Percentiles rank a stretch among this genome's conserved stretches.
These are phyloP conservation scores for Pantelozetes paolii DNA, from an alignment of 2,888 invertebrate genomes.

Conservation along the genomic window DNA sequence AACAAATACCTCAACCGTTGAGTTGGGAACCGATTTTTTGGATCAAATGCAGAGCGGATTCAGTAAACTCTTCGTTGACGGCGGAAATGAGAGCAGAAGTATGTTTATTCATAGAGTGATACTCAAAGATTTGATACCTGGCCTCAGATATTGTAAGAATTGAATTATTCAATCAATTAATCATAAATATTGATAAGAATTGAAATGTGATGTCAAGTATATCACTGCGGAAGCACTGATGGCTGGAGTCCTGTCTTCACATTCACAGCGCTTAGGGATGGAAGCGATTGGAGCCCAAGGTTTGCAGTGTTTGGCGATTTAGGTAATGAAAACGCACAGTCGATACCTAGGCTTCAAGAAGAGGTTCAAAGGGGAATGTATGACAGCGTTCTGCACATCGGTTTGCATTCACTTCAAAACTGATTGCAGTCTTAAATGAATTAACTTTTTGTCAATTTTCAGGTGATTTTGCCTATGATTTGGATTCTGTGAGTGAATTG, in stretches of 20 bases:
- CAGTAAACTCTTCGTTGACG: slow-evolving; percentile 63
- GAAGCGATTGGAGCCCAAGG: slow-evolving; percentile 48
- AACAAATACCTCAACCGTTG: slow-evolving; percentile 48
- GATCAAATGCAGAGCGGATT: slow-evolving; percentile 38
- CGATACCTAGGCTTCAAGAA: slow-evolving; percentile 39
- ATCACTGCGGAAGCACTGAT: slow-evolving; percentile 49
- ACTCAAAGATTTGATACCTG: background rate
- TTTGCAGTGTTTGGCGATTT: slow-evolving; percentile 52
- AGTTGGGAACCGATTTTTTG: slow-evolving; percentile 46
- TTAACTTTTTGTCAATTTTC: background rate
- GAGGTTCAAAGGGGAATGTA: slow-evolving; percentile 37
- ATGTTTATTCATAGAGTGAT: slow-evolving; percentile 69
- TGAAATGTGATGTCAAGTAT: slow-evolving; percentile 43
- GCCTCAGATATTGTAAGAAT: background rate
- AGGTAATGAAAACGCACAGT: slow-evolving; percentile 47
- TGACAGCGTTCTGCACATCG: slow-evolving; percentile 44
- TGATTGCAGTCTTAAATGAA: background rate
- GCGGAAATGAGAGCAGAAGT: slow-evolving; percentile 61
- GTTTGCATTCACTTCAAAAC: background rate
- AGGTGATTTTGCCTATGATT: slow-evolving; percentile 45
- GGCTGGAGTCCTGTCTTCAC: slow-evolving; percentile 51
- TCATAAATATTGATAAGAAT: background rate
- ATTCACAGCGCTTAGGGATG: slow-evolving; percentile 50
- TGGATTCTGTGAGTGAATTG: slow-evolving; percentile 39
- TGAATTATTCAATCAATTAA: background rate